A percentile compares a stretch with the other conserved stretches of the same genome.
Conservation (phyloP, 1,140 invertebrate genomes). For the Rhizoglyphus robini region DNA sequence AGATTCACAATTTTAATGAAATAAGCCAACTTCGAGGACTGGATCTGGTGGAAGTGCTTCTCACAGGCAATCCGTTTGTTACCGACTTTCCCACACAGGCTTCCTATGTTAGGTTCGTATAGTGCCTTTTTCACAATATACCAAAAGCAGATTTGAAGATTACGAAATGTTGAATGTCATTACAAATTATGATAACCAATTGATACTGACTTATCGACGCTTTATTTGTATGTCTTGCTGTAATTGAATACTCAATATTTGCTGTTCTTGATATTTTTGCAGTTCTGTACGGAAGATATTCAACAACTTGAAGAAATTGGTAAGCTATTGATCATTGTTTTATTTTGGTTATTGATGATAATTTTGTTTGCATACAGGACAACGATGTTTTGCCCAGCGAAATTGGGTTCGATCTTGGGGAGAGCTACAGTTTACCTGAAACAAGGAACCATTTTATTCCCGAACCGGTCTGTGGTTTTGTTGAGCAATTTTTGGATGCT, state of each 20-base stretch:
- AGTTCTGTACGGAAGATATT: slow-evolving; percentile 70
- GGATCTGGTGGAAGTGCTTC: slow-evolving; percentile 52
- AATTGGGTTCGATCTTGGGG: slow-evolving; percentile 62
- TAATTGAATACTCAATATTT: no score
- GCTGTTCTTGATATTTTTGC: no score
- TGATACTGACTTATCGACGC: no score
- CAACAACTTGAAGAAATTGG: slow-evolving; percentile 63
- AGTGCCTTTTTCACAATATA: no score
- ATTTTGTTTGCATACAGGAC: slow-evolving; percentile 49
- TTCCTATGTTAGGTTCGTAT: slow-evolving; percentile 71
- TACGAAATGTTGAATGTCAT: no score
- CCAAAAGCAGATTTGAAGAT: no score
- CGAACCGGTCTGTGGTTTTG: slow-evolving; percentile 47
- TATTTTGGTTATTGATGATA: no score
- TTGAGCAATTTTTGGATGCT: slow-evolving; percentile 59
- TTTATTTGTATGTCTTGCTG: no score
- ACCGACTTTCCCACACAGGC: slow-evolving; percentile 57
- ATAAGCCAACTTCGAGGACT: slow-evolving; percentile 54
- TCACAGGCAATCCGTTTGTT: slow-evolving; percentile 66
- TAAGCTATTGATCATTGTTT: no score
- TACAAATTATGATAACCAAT: no score
- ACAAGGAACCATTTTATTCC: slow-evolving; percentile 29
- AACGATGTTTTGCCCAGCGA: slow-evolving; percentile 55
- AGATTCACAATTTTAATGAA: slow-evolving; percentile 55
- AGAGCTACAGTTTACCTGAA: slow-evolving; percentile 44